phyloP scores from a whole-genome alignment of 2,888 invertebrate species.

The Parthenolecanium corni region DNA sequence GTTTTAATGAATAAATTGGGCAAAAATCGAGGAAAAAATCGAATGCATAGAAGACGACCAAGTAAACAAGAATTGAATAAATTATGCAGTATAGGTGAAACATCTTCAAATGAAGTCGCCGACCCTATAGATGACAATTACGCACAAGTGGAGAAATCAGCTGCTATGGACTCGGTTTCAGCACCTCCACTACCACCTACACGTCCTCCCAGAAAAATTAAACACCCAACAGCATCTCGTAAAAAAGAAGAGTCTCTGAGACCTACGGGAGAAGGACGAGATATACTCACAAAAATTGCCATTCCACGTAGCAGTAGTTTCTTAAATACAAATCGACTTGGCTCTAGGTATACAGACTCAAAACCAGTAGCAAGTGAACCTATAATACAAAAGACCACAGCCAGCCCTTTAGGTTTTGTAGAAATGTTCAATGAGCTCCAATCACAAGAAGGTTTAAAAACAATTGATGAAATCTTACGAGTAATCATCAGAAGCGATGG shows the following conservation, averaged over 20 bases:
- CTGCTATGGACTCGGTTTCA: neutral
- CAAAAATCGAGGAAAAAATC: slow-evolving; percentile 1
- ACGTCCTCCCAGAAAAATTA: slow-evolving; percentile 63
- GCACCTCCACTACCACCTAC: slow-evolving; percentile 43
- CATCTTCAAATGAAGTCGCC: neutral
- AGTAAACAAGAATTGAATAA: neutral
- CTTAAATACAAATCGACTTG: slow-evolving; percentile 58
- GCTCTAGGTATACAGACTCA: slow-evolving; percentile 8
- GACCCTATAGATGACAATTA: neutral
- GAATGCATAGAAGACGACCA: neutral
- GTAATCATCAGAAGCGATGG: slow-evolving; percentile 84
- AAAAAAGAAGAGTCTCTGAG: slow-evolving; percentile 35
- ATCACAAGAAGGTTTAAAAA: slow-evolving; percentile 75
- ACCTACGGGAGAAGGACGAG: slow-evolving; percentile 37
- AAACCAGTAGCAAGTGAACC: neutral
- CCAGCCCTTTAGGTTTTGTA: slow-evolving; percentile 69
- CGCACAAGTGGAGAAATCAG: neutral
- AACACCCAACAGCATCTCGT: slow-evolving; percentile 43
- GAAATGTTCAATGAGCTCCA: slow-evolving; percentile 78
- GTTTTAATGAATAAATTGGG: slow-evolving; percentile 54
- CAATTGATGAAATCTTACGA: slow-evolving; percentile 74
- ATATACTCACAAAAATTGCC: slow-evolving; percentile 73
- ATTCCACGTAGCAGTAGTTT: slow-evolving; percentile 77
- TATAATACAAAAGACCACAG: slow-evolving; percentile 21
- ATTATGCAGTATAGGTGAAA: slow-evolving; percentile 24